Percentiles rank a stretch among this genome's conserved stretches.
These are phyloP conservation scores for Rhagologus leucostigma DNA, from an alignment of 2,113 vertebrate species.

Conservation along the genomic window DNA sequence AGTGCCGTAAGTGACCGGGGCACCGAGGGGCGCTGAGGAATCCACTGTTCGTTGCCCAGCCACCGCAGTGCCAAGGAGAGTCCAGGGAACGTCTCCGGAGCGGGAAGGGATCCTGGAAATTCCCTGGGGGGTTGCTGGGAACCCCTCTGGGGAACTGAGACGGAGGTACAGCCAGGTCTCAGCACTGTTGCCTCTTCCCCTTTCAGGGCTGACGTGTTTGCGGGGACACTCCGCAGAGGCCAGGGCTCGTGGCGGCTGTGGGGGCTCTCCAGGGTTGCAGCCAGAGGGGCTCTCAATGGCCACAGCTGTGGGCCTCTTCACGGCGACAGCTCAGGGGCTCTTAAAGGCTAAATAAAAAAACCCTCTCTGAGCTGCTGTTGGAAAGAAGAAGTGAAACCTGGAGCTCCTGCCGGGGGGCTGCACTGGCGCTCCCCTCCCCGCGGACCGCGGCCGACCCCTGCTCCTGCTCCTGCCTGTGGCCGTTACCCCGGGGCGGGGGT, in stretches of 20 bases:
- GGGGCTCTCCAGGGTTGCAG: neutral
- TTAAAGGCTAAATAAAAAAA: neutral
- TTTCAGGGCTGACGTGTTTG: neutral
- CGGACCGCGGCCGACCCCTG: neutral
- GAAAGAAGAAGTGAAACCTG: neutral
- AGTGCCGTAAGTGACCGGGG: accelerated
- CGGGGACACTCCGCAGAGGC: neutral
- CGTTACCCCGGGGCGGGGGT: no score
- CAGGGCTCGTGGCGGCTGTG: neutral
- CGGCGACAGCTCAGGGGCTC: neutral
- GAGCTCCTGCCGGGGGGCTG: neutral
- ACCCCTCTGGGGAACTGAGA: neutral
- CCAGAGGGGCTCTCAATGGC: neutral
- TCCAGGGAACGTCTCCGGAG: neutral
- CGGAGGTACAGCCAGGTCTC: no score
- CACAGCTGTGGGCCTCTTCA: neutral
- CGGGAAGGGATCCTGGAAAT: neutral
- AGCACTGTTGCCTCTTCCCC: neutral
- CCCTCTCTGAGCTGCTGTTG: neutral
- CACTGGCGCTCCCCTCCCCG: neutral
- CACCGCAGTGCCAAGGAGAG: neutral
- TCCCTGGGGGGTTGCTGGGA: neutral
- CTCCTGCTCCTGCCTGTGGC: neutral
- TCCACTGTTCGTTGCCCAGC: accelerated
- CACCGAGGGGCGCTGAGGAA: neutral